Evolutionary conservation across 2,888 invertebrate species (phyloP).

Genomic region (Chironomus riparius): DNA sequence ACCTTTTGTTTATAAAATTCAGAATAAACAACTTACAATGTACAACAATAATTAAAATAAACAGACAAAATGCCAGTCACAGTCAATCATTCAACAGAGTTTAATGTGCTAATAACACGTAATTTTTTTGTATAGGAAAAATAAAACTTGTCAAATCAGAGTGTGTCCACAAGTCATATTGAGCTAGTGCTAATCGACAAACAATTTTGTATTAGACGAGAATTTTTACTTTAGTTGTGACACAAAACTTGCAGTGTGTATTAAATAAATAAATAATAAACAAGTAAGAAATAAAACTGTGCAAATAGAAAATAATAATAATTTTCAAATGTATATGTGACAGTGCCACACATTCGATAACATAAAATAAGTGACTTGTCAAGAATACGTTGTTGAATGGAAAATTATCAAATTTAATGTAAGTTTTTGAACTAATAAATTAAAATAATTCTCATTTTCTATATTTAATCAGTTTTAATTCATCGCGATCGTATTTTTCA

Average conservation of each 20-base stretch:
- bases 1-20: no score
- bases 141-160: constrained; percentile 1
- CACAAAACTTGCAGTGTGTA: neutral
- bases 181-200: neutral
- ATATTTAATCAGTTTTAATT: constrained; percentile 3
- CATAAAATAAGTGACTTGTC: neutral
- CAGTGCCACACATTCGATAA: neutral
- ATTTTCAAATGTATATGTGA: neutral
- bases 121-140: neutral
- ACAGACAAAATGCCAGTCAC: no score
- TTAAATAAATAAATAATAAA: neutral
- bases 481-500: neutral
- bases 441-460: neutral
- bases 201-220: neutral
- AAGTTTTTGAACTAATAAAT: constrained; percentile 5
- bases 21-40: no score
- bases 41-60: no score
- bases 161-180: no score
- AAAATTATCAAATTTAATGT: constrained; percentile 20
- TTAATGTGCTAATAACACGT: no score
- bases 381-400: constrained; percentile 9
- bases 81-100: no score
- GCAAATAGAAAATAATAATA: neutral
- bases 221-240: neutral
- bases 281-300: neutral